Percentiles rank a stretch among this genome's conserved stretches.
phyloP scores from a whole-genome alignment of 1,140 invertebrate species.

The Apis dorsata region DNA sequence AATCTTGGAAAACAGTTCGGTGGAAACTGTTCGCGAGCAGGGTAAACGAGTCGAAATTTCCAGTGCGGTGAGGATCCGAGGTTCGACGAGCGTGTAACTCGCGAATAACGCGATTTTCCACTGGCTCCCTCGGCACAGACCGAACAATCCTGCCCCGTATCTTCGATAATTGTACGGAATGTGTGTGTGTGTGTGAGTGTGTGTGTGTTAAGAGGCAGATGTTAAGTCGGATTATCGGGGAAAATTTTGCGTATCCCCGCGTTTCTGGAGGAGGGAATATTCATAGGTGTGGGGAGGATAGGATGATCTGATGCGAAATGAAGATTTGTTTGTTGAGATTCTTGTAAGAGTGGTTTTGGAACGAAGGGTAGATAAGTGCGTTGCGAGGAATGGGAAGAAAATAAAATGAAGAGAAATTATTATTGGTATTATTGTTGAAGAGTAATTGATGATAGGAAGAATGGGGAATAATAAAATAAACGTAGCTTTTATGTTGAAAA shows the following conservation, averaged over 20 bases:
- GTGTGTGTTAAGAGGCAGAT: conserved; percentile 42
- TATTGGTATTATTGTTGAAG: no score
- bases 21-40: background rate
- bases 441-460: no score
- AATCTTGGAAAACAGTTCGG: background rate
- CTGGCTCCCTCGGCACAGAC: background rate
- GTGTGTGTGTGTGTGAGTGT: background rate
- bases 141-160: conserved; percentile 33
- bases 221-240: conserved; percentile 61
- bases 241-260: conserved; percentile 48
- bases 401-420: no score
- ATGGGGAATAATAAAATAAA: no score
- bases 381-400: no score
- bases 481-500: no score
- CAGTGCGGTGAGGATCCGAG: no score
- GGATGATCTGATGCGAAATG: background rate
- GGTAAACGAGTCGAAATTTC: conserved; percentile 26
- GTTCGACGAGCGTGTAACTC: conserved; percentile 1
- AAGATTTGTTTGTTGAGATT: no score
- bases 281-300: conserved; percentile 27
- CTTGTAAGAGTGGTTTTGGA: no score
- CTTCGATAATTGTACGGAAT: conserved; percentile 54
- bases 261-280: conserved; percentile 43
- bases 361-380: no score
- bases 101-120: conserved; percentile 1